A percentile compares a stretch with the other conserved stretches of the same genome.
phyloP scores from a whole-genome alignment of 2,797 vertebrate genomes.

The Nyctibius grandis region DNA sequence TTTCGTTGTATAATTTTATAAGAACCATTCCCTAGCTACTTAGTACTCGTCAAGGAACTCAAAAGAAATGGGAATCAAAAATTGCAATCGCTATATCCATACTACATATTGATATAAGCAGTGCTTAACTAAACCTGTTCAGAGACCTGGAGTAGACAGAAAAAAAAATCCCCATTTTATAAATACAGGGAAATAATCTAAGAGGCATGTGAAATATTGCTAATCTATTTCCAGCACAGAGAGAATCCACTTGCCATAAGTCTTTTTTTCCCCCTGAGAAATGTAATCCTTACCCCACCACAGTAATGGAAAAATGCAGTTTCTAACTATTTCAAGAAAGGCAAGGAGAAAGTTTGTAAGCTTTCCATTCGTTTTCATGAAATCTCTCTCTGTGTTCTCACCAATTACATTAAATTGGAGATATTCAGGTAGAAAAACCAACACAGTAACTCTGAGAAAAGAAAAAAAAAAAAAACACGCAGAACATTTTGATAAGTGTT shows the following conservation, averaged over 20 bases:
- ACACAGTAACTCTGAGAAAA: background rate
- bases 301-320: background rate
- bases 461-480: too few relatives aligned
- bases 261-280: background rate
- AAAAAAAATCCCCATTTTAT: background rate
- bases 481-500: background rate
- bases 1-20: slow-evolving; percentile 20
- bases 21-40: slow-evolving; percentile 42
- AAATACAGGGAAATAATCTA: background rate
- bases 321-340: background rate
- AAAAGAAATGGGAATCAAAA: slow-evolving; percentile 35
- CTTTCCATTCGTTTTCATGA: background rate
- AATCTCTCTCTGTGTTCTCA: background rate
- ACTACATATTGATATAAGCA: slow-evolving; percentile 19
- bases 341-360: background rate
- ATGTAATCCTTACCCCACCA: background rate
- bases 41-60: background rate
- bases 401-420: background rate
- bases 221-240: background rate
- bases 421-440: background rate
- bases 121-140: slow-evolving; percentile 6
- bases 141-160: background rate
- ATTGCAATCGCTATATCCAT: background rate
- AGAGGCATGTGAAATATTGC: background rate
- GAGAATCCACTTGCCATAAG: background rate